Percentiles rank a stretch among this genome's conserved stretches.
Evolutionary conservation across 1,140 invertebrate genomes (phyloP).

Genomic region (Aricia agestis): DNA sequence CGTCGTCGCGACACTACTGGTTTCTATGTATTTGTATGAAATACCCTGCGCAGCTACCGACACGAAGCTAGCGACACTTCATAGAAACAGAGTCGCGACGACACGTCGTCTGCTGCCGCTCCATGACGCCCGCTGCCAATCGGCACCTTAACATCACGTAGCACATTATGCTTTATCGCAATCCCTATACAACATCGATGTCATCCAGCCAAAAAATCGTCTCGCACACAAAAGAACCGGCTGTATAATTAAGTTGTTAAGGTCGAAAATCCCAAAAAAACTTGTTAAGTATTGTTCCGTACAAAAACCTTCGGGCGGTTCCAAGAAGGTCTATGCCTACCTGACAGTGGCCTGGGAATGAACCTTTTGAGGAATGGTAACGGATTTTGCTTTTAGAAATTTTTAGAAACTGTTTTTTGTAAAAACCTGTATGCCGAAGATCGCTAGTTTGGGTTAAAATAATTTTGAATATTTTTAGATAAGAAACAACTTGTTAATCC

Average conservation of each 20-base stretch:
- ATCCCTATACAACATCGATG: neutral
- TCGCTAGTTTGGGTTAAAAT: neutral
- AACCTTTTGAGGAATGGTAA: neutral
- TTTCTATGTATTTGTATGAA: too few relatives aligned
- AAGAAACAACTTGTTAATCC: too few relatives aligned
- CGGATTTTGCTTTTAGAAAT: neutral
- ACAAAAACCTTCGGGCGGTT: conserved; percentile 32
- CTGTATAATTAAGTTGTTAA: conserved; percentile 26
- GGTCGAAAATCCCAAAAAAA: conserved; percentile 26
- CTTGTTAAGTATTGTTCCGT: conserved; percentile 22
- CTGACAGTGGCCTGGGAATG: neutral
- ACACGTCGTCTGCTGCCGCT: too few relatives aligned
- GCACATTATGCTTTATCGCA: neutral
- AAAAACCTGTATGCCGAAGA: neutral
- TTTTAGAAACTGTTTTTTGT: neutral
- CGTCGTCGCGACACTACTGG: too few relatives aligned
- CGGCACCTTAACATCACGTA: too few relatives aligned
- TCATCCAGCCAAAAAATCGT: neutral
- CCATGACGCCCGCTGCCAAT: too few relatives aligned
- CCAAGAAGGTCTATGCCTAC: conserved; percentile 35
- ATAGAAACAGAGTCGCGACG: too few relatives aligned
- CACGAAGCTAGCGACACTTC: too few relatives aligned
- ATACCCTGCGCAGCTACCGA: too few relatives aligned
- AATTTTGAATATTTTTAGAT: too few relatives aligned
- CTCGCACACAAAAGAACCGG: conserved; percentile 5